phyloP scores from a whole-genome alignment of 2,888 invertebrate species.

The Lapara coniferarum region DNA sequence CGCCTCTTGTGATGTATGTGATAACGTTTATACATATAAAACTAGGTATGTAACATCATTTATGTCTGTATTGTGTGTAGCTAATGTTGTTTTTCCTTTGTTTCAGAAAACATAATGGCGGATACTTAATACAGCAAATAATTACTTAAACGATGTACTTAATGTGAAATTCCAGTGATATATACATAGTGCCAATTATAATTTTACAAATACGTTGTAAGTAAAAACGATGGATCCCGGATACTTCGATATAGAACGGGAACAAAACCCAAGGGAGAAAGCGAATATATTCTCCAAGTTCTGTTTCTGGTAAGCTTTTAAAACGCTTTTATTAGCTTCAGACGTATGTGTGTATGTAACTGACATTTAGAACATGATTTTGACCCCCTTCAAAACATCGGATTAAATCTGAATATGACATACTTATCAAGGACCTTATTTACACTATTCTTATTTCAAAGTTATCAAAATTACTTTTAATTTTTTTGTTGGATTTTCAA shows the following conservation, averaged over 20 bases:
- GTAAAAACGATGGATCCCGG: constrained; percentile 75
- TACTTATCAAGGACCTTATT: too few relatives aligned
- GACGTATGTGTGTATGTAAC: too few relatives aligned
- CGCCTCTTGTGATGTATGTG: not conserved
- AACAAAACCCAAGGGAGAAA: constrained; percentile 85
- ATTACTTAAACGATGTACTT: constrained; percentile 21
- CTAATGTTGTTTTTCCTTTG: not conserved
- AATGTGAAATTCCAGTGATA: constrained; percentile 14
- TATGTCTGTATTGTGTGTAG: too few relatives aligned
- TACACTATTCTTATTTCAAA: too few relatives aligned
- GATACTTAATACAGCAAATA: constrained; percentile 12
- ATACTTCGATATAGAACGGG: constrained; percentile 75
- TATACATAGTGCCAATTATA: constrained; percentile 17
- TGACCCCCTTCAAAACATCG: too few relatives aligned
- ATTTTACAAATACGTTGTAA: constrained; percentile 1
- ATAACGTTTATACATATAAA: too few relatives aligned
- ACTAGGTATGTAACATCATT: too few relatives aligned
- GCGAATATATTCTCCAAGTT: constrained; percentile 86
- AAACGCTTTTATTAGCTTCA: too few relatives aligned
- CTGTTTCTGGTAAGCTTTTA: constrained; percentile 86
- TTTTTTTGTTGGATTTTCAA: too few relatives aligned
- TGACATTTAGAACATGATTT: too few relatives aligned
- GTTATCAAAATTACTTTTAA: too few relatives aligned
- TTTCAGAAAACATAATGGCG: constrained; percentile 20
- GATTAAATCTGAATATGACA: too few relatives aligned